These are phyloP conservation scores for Ptychochromis oligacanthus DNA, from an alignment of 2,113 vertebrate genomes.

Conservation along the genomic window DNA sequence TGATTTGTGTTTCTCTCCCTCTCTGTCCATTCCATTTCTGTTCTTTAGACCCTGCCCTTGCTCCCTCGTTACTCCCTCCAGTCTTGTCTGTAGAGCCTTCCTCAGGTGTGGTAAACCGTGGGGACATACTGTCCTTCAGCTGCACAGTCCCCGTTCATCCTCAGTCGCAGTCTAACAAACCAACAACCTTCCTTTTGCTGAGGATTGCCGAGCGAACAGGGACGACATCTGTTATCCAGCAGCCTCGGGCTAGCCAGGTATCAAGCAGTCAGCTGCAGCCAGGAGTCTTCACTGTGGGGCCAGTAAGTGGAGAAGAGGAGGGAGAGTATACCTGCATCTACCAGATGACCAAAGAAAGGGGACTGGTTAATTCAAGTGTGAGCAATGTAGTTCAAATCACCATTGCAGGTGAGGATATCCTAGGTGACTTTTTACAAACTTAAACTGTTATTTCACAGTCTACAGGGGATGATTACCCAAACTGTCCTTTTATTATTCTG, in stretches of 20 bases:
- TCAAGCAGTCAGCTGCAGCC: constrained; percentile 31
- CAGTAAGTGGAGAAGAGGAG: constrained; percentile 53
- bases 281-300: constrained; percentile 68
- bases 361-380: constrained; percentile 63
- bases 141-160: constrained; percentile 43
- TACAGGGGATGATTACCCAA: no score
- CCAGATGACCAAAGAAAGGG: constrained; percentile 28
- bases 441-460: no score
- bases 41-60: constrained; percentile 15
- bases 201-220: background rate
- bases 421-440: background rate
- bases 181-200: constrained; percentile 55
- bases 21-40: background rate
- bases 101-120: constrained; percentile 43
- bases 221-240: background rate
- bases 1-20: background rate
- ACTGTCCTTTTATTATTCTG: background rate
- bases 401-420: constrained; percentile 55
- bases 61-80: constrained; percentile 39
- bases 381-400: constrained; percentile 65
- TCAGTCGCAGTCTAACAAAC: constrained; percentile 14
- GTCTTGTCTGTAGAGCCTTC: constrained; percentile 63
- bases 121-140: constrained; percentile 59
- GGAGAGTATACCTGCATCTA: constrained; percentile 77
- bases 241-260: constrained; percentile 11